Evolutionary conservation across 2,113 vertebrate species (phyloP), one percentile per base, ranked within the genome.

Genomic region (Xiphias gladius): DNA sequence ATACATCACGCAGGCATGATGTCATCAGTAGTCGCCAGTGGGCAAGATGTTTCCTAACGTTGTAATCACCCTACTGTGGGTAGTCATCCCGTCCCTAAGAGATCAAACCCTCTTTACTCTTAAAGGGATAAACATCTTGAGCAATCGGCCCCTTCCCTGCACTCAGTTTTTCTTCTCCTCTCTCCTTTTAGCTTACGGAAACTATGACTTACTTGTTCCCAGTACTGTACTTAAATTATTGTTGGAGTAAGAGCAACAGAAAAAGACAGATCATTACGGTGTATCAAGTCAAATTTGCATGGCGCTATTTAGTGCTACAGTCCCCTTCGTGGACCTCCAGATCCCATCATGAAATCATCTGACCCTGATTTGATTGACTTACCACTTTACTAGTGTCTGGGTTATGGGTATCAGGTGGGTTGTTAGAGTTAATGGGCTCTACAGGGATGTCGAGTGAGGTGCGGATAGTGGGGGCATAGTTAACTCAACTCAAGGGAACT

Each of bases 21-120:
- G 94, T 94, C 94, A 94, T 91, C 84, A 83, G 84, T 37, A 82
- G 90, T 87, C 64, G 84, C 87, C 87, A 82, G 82, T 67, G 85
- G 90, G 83, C 93, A 94, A 91, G 92, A 95, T 91, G 90, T 94
- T 88, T 93, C 90, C 90, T 89, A 91, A 92, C 74, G 85, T 85
- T 86, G 90, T 94, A 93, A 94, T 94, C 84, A 37, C 79, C 82
- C 90, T 83, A 73, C 91, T 91, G 93, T 85, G 94, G 90, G 84
- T 80, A 90, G 87, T 91, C 91, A 86, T 86, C 85, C 72, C 41
- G 86, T 78, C 86, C 88, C 86, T 76, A 57, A 19, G 91, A 91
- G 92, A 93, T 92, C 79, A 73, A 90, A 86, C 77, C 91, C 82
- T 86, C 72, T 84, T 82, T 79, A 74, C 75, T 91, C 84, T 90